phyloP scores from a whole-genome alignment of 2,113 vertebrate genomes.

The human (Homo sapiens) region GRCh38 chrX:67754501-67755000 shows the following conservation, averaged over 20 bases:
- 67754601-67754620: background rate
- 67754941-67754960: background rate
- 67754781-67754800: background rate
- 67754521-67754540: background rate
- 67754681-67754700: background rate
- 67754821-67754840: background rate
- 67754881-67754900: background rate
- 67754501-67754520: background rate
- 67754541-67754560: background rate
- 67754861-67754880: background rate
- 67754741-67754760: background rate
- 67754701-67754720: background rate
- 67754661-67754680: background rate
- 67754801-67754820: background rate
- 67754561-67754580: background rate
- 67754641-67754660: background rate
- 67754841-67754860: background rate
- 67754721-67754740: background rate
- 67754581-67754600: background rate
- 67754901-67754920: background rate
- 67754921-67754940: background rate
- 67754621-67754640: background rate
- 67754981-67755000: background rate
- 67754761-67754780: background rate
- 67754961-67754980: background rate